A percentile compares a stretch with the other conserved stretches of the same genome.
phyloP scores from a whole-genome alignment of 2,888 invertebrate genomes.

The Drosophila peninsularis region DNA sequence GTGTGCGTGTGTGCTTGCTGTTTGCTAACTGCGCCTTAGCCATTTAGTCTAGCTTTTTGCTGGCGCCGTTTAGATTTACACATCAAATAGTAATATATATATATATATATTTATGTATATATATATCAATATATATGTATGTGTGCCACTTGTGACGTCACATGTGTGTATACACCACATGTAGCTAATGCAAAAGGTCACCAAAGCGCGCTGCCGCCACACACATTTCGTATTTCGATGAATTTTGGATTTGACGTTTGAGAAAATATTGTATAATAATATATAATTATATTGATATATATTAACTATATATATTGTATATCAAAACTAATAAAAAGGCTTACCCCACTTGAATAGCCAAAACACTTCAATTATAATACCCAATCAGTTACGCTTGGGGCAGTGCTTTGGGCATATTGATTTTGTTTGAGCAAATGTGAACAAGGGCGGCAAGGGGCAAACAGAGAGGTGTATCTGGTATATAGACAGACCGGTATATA shows the following conservation, averaged over 20 bases:
- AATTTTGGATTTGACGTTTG: too few relatives aligned
- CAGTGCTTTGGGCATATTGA: neutral
- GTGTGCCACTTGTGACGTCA: conserved; percentile 26
- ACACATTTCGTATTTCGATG: neutral
- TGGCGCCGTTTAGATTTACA: conserved; percentile 51
- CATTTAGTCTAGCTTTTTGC: conserved; percentile 48
- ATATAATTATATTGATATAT: neutral
- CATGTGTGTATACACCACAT: neutral
- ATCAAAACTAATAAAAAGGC: neutral
- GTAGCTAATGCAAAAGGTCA: conserved; percentile 4
- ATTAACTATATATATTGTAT: neutral
- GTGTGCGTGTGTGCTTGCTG: conserved; percentile 1
- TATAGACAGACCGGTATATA: too few relatives aligned
- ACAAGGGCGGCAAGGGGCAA: neutral
- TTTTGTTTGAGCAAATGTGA: neutral
- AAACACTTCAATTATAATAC: conserved; percentile 8
- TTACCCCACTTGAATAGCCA: neutral
- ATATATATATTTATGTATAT: neutral
- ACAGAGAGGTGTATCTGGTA: too few relatives aligned
- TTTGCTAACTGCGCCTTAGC: conserved; percentile 46
- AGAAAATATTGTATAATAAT: neutral
- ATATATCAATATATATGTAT: conserved; percentile 9
- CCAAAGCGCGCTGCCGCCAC: neutral
- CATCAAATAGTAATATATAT: conserved; percentile 9
- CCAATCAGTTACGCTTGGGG: neutral